Evolutionary conservation across 2,113 vertebrate genomes (phyloP).

Genomic region (Dicerorhinus sumatrensis): DNA sequence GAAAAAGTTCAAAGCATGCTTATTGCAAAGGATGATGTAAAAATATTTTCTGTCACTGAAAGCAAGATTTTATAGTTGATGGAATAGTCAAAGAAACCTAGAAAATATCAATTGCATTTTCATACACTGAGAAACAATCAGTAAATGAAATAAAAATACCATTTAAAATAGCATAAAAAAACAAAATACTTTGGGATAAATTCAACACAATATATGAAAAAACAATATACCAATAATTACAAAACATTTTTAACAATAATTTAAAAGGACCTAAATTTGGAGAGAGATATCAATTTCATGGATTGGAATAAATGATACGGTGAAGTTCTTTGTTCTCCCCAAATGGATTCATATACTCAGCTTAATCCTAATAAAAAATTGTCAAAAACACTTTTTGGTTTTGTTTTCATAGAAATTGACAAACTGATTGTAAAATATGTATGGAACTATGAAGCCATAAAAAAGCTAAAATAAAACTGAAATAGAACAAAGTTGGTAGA

Average conservation of each 20-base stretch:
- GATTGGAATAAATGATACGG: background rate
- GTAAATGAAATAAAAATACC: background rate
- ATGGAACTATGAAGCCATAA: background rate
- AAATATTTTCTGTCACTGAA: background rate
- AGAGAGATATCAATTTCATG: background rate
- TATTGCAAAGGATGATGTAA: background rate
- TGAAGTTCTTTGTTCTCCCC: background rate
- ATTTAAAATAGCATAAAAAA: background rate
- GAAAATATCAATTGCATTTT: background rate
- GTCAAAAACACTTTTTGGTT: background rate
- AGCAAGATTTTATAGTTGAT: background rate
- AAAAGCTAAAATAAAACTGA: background rate
- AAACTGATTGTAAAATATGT: background rate
- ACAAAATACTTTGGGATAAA: background rate
- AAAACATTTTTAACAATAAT: background rate
- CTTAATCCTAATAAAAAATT: background rate
- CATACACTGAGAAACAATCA: background rate
- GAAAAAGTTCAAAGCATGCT: background rate
- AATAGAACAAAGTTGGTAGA: background rate
- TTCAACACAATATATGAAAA: background rate
- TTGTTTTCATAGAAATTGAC: background rate
- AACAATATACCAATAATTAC: background rate
- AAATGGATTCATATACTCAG: background rate
- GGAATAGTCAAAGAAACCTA: background rate
- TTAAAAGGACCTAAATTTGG: background rate